Evolutionary conservation across 2,888 invertebrate genomes (phyloP).

Genomic region (Xanthia togata): DNA sequence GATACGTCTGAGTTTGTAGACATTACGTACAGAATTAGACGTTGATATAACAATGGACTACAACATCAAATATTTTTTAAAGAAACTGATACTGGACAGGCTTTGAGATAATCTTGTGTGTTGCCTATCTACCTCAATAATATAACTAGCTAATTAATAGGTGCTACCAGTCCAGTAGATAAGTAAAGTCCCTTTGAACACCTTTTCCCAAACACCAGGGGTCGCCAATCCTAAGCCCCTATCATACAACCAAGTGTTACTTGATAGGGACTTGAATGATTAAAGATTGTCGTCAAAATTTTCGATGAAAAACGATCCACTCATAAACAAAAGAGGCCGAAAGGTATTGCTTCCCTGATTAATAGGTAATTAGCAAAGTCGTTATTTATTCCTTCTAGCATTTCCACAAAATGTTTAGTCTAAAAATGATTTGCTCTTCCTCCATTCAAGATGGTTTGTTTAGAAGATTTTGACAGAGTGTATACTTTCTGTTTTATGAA

Average conservation of each 20-base stretch:
- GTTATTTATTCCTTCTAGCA: slow-evolving; percentile 48
- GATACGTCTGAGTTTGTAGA: slow-evolving; percentile 6
- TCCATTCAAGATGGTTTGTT: slow-evolving; percentile 25
- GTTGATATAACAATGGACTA: slow-evolving; percentile 15
- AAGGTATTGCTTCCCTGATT: slow-evolving; percentile 65
- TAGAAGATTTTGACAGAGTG: background rate
- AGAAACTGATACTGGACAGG: background rate
- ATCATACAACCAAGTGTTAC: slow-evolving; percentile 13
- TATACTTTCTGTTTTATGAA: slow-evolving; percentile 9
- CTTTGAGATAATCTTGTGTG: background rate
- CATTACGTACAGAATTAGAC: background rate
- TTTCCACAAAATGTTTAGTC: slow-evolving; percentile 39
- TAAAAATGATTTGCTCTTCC: background rate
- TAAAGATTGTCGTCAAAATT: slow-evolving; percentile 61
- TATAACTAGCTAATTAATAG: background rate
- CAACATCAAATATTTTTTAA: slow-evolving; percentile 12
- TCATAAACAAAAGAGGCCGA: slow-evolving; percentile 59
- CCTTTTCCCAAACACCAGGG: slow-evolving; percentile 2
- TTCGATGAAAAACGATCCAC: slow-evolving; percentile 62
- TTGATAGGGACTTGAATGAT: slow-evolving; percentile 52
- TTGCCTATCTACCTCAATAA: background rate
- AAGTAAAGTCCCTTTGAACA: background rate
- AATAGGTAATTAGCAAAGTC: slow-evolving; percentile 63
- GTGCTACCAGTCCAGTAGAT: background rate
- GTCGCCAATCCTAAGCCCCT: background rate